Percentiles rank a stretch among this genome's conserved stretches.
Evolutionary conservation across 2,113 vertebrate species (phyloP).

Genomic region (Oreochromis aureus): DNA sequence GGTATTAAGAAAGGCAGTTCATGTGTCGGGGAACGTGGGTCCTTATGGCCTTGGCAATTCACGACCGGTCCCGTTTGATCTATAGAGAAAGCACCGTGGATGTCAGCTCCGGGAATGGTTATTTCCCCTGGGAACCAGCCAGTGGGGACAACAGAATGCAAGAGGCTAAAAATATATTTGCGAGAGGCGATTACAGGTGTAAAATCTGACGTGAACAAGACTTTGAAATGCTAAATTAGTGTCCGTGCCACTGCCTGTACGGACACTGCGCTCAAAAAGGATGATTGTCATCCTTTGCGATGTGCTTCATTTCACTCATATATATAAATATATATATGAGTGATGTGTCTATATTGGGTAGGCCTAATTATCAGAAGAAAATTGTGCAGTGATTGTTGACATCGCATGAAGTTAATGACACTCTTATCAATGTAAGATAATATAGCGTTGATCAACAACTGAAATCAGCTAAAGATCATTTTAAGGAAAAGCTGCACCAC

Average conservation of each 20-base stretch:
- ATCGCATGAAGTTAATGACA: background rate
- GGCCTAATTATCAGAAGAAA: background rate
- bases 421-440: background rate
- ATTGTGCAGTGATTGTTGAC: background rate
- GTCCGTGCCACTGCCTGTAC: constrained; percentile 7
- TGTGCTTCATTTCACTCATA: background rate
- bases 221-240: constrained; percentile 58
- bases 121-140: constrained; percentile 60
- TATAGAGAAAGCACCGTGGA: constrained; percentile 49
- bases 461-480: background rate
- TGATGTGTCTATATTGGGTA: background rate
- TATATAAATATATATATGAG: background rate
- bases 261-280: background rate
- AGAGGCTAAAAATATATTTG: constrained; percentile 67
- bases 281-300: background rate
- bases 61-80: constrained; percentile 58
- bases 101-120: constrained; percentile 58
- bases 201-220: constrained; percentile 24
- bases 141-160: constrained; percentile 50
- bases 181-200: constrained; percentile 55
- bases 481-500: background rate
- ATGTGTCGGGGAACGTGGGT: constrained; percentile 34
- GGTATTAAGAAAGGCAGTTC: constrained; percentile 28
- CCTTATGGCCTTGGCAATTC: constrained; percentile 43
- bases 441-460: background rate